Evolutionary conservation across 2,797 vertebrate species (phyloP), one percentile per base, ranked within the genome.

Genomic region (Huso huso): DNA sequence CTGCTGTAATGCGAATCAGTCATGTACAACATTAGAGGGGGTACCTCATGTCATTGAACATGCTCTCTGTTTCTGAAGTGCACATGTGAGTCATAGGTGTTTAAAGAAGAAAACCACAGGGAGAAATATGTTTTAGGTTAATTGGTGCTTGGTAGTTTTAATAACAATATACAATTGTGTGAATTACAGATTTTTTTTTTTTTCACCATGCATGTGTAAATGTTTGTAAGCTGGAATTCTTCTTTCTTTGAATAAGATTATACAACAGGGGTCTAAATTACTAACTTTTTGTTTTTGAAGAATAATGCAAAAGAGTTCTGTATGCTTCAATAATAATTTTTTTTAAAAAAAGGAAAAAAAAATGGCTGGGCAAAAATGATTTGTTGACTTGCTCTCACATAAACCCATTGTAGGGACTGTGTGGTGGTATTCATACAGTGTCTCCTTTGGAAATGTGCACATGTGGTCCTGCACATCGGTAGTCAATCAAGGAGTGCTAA

Each of bases 201-300:
- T 66, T 80, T 81, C 89, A 91, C 89, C 86, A 82, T 94, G 94
- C 94, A 95, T 94, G 93, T 94, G 76, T 89, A 89, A 87, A 88
- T 86, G 88, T 88, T 83, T 86, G 87, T 93, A 87, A 89, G 84
- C 87, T 86, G 88, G 84, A 91, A 91, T 90, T 84, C 81, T 82
- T 82, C 72, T 78, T 79, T 83, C 83, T 18, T 18, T 18, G 15
- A 18, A 18, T 18, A 18, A 1, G 15, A 18, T 51, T 55, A 18
- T 65, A 87, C 86, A 86, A 88, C 86, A 85, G 90, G 88, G 84
- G 87, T 90, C 86, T 91, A 77, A 86, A 93, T 93, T 92, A 89
- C 89, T 92, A 91, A 91, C 86, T 87, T 87, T 18, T 86, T 88
- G 87, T 89, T 86, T 89, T 92, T 90, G 85, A 88, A 87, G 86